These are phyloP conservation scores for Apostichopus californicus DNA, from an alignment of 35 echinoderm and acorn worm species.

Conservation along the genomic window DNA sequence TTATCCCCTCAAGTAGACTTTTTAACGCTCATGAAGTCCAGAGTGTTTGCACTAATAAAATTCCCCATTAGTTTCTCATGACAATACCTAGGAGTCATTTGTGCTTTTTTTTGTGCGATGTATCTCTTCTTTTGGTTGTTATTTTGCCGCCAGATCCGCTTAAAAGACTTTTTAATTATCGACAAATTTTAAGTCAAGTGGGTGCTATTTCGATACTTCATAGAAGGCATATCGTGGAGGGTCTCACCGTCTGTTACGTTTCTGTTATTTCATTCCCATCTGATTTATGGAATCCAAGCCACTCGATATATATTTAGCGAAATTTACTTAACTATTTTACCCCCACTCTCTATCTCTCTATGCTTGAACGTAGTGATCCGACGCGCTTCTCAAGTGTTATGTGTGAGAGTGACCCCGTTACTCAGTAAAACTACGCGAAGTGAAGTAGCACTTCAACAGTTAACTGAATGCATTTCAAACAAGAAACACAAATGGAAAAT, in stretches of 20 bases:
- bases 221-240: not conserved
- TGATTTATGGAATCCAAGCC: slow-evolving; percentile 32
- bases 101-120: not conserved
- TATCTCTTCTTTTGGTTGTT: slow-evolving; percentile 2
- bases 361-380: not conserved
- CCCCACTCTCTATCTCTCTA: not conserved
- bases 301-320: slow-evolving; percentile 9
- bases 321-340: not conserved
- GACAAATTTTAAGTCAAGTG: slow-evolving; percentile 38
- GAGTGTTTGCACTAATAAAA: slow-evolving; percentile 45
- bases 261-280: not conserved
- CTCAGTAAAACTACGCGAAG: slow-evolving; percentile 18
- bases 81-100: not conserved
- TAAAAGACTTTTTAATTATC: slow-evolving; percentile 49
- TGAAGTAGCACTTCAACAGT: slow-evolving; percentile 16
- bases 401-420: slow-evolving; percentile 23
- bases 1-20: not conserved
- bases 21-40: not conserved
- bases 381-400: not conserved
- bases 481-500: slow-evolving; percentile 52
- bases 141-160: slow-evolving; percentile 3
- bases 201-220: not conserved
- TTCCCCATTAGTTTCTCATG: slow-evolving; percentile 47
- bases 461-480: not conserved
- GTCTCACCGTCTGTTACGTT: slow-evolving; percentile 20